These are phyloP conservation scores for Dromococcyx pavoninus DNA, from an alignment of 2,797 vertebrate species.

Conservation along the genomic window DNA sequence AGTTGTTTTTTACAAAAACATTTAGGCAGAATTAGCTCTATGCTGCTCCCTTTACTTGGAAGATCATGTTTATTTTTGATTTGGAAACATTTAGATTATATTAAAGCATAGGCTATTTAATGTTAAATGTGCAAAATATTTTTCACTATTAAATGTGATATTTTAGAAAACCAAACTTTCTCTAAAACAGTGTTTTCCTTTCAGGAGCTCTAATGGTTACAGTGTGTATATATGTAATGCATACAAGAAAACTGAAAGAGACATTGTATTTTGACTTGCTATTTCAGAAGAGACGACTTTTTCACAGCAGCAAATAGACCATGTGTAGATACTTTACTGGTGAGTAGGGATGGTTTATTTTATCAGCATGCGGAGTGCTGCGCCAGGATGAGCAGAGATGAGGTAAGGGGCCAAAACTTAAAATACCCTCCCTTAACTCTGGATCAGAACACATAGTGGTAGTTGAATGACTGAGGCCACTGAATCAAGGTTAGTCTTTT, in stretches of 20 bases:
- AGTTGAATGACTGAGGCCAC: not conserved
- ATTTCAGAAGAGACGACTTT: not conserved
- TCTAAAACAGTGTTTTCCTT: not conserved
- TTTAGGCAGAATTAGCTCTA: not conserved
- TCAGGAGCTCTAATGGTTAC: not conserved
- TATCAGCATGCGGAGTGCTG: not conserved
- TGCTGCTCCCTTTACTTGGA: not conserved
- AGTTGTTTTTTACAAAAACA: not conserved
- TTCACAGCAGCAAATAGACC: not conserved
- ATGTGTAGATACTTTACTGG: not conserved
- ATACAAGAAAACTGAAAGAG: not conserved
- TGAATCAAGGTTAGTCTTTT: not conserved
- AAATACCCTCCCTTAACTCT: not conserved
- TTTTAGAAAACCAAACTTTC: constrained; percentile 23
- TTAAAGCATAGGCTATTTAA: not conserved
- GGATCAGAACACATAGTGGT: not conserved
- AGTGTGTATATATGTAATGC: not conserved
- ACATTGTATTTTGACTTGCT: not conserved
- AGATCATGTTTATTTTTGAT: not conserved
- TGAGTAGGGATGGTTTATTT: not conserved
- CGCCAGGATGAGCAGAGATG: not conserved
- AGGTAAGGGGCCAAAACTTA: not conserved
- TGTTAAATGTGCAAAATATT: not conserved
- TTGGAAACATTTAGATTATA: not conserved
- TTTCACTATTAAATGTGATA: constrained; percentile 1